phyloP scores from a whole-genome alignment of 2,113 vertebrate genomes.

The Anoplopoma fimbria region DNA sequence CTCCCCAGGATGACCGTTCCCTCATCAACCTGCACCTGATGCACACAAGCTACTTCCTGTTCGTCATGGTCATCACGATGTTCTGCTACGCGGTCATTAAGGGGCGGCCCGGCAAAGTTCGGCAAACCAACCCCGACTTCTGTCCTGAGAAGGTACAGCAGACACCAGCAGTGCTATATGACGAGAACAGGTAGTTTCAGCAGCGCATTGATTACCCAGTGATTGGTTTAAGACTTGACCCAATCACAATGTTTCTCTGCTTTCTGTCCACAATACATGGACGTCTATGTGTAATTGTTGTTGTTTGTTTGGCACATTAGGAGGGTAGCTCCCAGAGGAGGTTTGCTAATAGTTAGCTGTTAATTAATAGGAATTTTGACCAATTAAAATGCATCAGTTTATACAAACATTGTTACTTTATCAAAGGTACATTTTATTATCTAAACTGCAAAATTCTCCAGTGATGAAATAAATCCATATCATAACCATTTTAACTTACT shows the following conservation, averaged over 20 bases:
- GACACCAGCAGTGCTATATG: conserved; percentile 68
- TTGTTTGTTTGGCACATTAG: too few species aligned
- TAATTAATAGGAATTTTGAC: too few species aligned
- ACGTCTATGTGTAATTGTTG: background rate
- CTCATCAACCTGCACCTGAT: conserved; percentile 99
- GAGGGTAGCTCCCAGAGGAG: too few species aligned
- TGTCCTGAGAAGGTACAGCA: conserved; percentile 93
- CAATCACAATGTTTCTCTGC: conserved; percentile 52
- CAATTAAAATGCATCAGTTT: too few species aligned
- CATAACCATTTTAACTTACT: too few species aligned
- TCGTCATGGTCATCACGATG: conserved; percentile 99
- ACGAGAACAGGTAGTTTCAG: conserved; percentile 72
- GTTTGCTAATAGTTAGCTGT: too few species aligned
- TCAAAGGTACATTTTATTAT: too few species aligned
- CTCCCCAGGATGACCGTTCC: conserved; percentile 95
- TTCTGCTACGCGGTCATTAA: conserved; percentile 99
- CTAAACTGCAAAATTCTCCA: too few species aligned
- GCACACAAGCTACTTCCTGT: conserved; percentile 99
- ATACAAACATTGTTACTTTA: too few species aligned
- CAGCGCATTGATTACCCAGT: conserved; percentile 17
- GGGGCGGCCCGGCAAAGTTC: conserved; percentile 95
- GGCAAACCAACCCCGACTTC: conserved; percentile 92
- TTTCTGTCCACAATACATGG: background rate
- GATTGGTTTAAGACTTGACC: conserved; percentile 50
- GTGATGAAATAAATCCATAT: too few species aligned